Evolutionary conservation across 2,797 vertebrate species (phyloP).

Genomic region (Spinibarbus caldwelli): DNA sequence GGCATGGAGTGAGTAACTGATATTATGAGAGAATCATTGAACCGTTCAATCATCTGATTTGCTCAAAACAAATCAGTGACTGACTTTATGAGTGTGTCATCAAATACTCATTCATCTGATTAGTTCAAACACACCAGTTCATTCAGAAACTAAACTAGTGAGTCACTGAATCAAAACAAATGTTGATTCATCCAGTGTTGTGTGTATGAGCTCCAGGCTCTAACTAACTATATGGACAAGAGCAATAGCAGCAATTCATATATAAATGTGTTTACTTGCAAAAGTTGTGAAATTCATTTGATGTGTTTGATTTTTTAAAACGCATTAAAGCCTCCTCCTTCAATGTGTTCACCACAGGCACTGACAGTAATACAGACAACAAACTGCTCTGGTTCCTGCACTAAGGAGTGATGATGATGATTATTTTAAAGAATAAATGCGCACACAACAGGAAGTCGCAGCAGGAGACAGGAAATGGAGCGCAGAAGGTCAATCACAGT

Average conservation of each 20-base stretch:
- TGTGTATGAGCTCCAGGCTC: neutral
- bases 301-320: no score
- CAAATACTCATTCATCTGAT: neutral
- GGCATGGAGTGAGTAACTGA: neutral
- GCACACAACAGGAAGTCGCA: conserved; percentile 2
- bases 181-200: neutral
- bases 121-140: neutral
- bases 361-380: neutral
- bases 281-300: neutral
- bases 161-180: neutral
- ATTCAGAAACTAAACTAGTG: neutral
- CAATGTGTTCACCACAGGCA: neutral
- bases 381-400: neutral
- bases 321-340: neutral
- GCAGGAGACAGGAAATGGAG: conserved; percentile 18
- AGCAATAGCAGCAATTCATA: neutral
- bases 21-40: neutral
- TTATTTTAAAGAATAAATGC: neutral
- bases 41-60: neutral
- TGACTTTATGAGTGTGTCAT: neutral
- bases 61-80: neutral
- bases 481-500: neutral
- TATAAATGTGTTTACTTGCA: neutral
- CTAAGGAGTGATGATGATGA: neutral
- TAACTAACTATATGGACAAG: neutral